Conservation (phyloP, 2,888 invertebrate genomes). For the Nowickia ferox region DNA sequence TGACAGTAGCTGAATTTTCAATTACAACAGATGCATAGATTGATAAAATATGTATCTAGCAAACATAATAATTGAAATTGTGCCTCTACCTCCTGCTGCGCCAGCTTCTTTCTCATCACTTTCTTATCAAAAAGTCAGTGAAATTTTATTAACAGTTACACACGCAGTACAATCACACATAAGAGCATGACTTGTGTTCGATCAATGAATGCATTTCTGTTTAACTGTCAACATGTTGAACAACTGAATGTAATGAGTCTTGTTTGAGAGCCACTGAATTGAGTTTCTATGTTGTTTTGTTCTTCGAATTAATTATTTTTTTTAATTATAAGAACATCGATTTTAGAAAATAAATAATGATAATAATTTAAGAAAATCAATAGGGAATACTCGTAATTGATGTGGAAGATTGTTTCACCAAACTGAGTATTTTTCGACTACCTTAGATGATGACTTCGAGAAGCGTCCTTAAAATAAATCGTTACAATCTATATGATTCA, state of each 20-base stretch:
- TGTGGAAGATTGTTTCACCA: too few species aligned
- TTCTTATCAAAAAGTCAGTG: constrained; percentile 55
- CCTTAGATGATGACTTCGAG: too few species aligned
- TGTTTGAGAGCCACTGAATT: constrained; percentile 67
- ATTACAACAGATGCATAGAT: constrained; percentile 80
- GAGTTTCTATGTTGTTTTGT: constrained; percentile 25
- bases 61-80: constrained; percentile 24
- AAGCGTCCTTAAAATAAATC: too few species aligned
- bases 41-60: constrained; percentile 76
- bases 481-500: too few species aligned
- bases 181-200: constrained; percentile 2
- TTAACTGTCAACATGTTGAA: constrained; percentile 51
- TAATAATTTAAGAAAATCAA: constrained; percentile 38
- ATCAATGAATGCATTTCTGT: constrained; percentile 12
- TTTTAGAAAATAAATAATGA: constrained; percentile 49
- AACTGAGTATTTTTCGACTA: too few species aligned
- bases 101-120: not conserved
- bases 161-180: constrained; percentile 38
- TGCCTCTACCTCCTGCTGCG: not conserved
- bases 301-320: not conserved
- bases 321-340: constrained; percentile 64
- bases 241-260: constrained; percentile 64
- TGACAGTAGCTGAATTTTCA: constrained; percentile 80
- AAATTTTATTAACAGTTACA: constrained; percentile 47
- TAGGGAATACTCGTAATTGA: too few species aligned